Base-by-base conservation (phyloP, 2,888 invertebrate genomes). In the Drosophila borealis region DNA sequence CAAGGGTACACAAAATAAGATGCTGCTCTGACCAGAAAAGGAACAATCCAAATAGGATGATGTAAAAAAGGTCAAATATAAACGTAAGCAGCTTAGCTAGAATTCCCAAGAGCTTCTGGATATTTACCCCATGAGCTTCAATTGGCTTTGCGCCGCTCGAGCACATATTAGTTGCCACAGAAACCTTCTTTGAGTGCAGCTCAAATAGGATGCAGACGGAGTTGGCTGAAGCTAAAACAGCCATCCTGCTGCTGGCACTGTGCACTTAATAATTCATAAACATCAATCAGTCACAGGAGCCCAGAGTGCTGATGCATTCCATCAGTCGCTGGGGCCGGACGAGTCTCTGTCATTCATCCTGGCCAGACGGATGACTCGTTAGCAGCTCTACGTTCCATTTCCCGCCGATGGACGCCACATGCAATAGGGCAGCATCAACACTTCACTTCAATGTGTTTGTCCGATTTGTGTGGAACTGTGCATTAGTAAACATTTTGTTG, bases 401-500 rank as follows among this genome's bases (percentile, higher is more conserved):
- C 33, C 39, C 29, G 33, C 49, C 21, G 59, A 41, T 49, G 70
- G 53, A 42, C 59, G 59, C 57, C 68, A 54, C 34, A 59, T 49
- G 41, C 36, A 46, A 44, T 14, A 33, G 25, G 36, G 41, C 14
- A 44, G 25, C 56, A 72, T 59, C 53, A 54, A 62, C 57, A 72
- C 62, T 64, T 59, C 57, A 72, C 62, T 64, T 59, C 44, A 49
- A 53, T 53, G 50, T 34, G 45, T 70, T 25, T 60, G 61, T 56
- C 53, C 62, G 64, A 65, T 45, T 66, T 60, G 50, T 61, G 60
- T 45, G 62, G 41, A 57, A 50, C 55, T 83, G 36, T 83, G 89
- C 84, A 81, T 83, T 83, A 87, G 83, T 87, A 73, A 88, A 81
- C 84, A 83, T 84, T 84, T 88, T 81, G 87, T 87, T 83, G 89